Conservation (phyloP, 2,888 invertebrate species). For the Lymantria monacha region DNA sequence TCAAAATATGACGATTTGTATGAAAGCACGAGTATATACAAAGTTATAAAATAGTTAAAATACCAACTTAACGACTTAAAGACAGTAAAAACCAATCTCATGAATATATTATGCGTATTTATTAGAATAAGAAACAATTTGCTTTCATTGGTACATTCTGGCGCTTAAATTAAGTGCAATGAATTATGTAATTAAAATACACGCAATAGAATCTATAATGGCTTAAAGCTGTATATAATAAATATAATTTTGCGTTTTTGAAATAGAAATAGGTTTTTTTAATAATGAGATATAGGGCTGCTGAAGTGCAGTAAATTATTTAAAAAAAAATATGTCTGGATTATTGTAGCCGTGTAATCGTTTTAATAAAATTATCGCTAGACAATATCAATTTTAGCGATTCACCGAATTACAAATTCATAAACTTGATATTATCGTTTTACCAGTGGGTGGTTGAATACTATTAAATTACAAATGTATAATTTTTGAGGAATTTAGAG, state of each 20-base stretch:
- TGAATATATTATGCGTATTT: slow-evolving; percentile 64
- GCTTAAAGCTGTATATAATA: too few species aligned
- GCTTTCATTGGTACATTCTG: too few species aligned
- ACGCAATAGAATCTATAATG: too few species aligned
- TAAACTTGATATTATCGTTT: slow-evolving; percentile 16
- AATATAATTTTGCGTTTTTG: too few species aligned
- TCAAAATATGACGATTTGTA: slow-evolving; percentile 62
- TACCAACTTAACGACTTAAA: slow-evolving; percentile 59
- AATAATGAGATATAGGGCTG: slow-evolving; percentile 20
- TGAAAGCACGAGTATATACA: slow-evolving; percentile 53
- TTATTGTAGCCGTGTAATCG: slow-evolving; percentile 27
- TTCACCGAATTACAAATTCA: not conserved
- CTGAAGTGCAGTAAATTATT: slow-evolving; percentile 37
- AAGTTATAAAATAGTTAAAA: slow-evolving; percentile 64
- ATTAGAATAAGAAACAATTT: slow-evolving; percentile 38
- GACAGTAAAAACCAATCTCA: slow-evolving; percentile 61
- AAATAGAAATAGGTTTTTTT: too few species aligned
- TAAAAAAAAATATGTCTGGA: slow-evolving; percentile 11
- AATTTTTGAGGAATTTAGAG: slow-evolving; percentile 14
- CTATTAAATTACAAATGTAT: slow-evolving; percentile 32
- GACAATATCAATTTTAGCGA: slow-evolving; percentile 9
- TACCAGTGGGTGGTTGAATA: slow-evolving; percentile 30
- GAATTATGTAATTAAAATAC: too few species aligned
- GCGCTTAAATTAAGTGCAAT: too few species aligned
- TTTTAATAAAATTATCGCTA: slow-evolving; percentile 21